Evolutionary conservation across 2,888 invertebrate species (phyloP), one percentile per base, ranked within the genome.

Genomic region (Alentia gelatinosa): DNA sequence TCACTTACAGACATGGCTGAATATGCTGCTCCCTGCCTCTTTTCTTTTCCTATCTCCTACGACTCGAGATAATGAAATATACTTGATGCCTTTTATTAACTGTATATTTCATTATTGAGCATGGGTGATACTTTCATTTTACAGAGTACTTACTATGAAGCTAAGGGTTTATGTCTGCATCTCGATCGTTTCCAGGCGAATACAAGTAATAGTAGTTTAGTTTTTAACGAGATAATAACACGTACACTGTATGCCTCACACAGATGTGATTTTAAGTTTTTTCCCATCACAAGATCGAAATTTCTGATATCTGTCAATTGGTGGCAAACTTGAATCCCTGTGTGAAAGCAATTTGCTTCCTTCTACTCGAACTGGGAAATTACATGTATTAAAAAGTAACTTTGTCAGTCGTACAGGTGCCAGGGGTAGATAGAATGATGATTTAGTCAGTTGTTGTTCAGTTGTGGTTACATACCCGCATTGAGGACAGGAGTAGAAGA

Each of bases 401-500:
- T 68, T 12, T 23, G 7, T 5, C 68, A 68, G 68, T n/a, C n/a
- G 9, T 26, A 9, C 23, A 12, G n/a, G n/a, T 7, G 30, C 7
- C 23, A 7, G 7, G 9, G 23, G 23, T 7, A 23, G 9, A 23
- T 68, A 68, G 9, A 26, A 68, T 7, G n/a, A 26, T 7, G 12
- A 23, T 9, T n/a, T 7, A 12, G 30, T 68, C 12, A 68, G 30
- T 68, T 12, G 26, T n/a, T n/a, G n/a, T n/a, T n/a, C n/a, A n/a
- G n/a, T n/a, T n/a, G n/a, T 74, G n/a, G 74, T 9, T 26, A 96
- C 97, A 96, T 97, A 98, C 97, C 97, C 98, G 97, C 99, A 99
- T 95, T 98, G 98, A 33, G 98, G 97, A 96, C 99, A 99, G 0
- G 98, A 98, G 95, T 98, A 99, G 96, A 99, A 99, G 1, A 99